Evolutionary conservation across 2,113 vertebrate genomes (phyloP).

Genomic region (Amblyopsis rosae): DNA sequence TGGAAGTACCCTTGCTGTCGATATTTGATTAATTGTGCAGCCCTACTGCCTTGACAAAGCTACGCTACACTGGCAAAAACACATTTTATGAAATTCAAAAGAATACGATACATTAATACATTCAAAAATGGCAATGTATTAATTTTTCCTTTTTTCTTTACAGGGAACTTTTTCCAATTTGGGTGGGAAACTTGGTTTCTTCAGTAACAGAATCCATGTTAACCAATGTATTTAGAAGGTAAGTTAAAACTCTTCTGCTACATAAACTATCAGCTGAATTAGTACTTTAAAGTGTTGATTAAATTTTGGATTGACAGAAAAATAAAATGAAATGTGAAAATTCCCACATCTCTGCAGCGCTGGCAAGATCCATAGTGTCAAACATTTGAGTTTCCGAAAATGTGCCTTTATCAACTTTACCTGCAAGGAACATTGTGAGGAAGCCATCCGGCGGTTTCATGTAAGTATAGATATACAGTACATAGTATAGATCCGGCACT

Average conservation of each 20-base stretch:
- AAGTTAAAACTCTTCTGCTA: conserved; percentile 16
- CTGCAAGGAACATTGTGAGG: conserved; percentile 55
- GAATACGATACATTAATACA: too few relatives aligned
- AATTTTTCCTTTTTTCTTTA: background rate
- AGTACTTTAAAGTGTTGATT: background rate
- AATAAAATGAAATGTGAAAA: background rate
- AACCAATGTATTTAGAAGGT: conserved; percentile 58
- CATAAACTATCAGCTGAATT: background rate
- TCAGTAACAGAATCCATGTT: conserved; percentile 30
- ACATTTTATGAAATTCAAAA: too few relatives aligned
- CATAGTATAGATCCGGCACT: background rate
- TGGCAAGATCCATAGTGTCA: conserved; percentile 68
- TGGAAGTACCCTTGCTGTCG: too few relatives aligned
- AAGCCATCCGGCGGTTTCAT: conserved; percentile 61
- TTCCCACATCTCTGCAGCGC: conserved; percentile 48
- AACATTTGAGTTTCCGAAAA: conserved; percentile 49
- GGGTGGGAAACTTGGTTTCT: conserved; percentile 67
- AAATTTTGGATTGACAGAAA: background rate
- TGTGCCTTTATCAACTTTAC: conserved; percentile 81
- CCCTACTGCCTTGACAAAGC: too few relatives aligned
- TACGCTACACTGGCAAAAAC: too few relatives aligned
- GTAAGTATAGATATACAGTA: conserved; percentile 49
- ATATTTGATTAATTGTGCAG: too few relatives aligned
- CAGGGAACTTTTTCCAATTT: conserved; percentile 72
- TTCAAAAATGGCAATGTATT: too few relatives aligned